Conservation (phyloP, 2,888 invertebrate genomes). For the Lepidocyrtoides sp. region DNA sequence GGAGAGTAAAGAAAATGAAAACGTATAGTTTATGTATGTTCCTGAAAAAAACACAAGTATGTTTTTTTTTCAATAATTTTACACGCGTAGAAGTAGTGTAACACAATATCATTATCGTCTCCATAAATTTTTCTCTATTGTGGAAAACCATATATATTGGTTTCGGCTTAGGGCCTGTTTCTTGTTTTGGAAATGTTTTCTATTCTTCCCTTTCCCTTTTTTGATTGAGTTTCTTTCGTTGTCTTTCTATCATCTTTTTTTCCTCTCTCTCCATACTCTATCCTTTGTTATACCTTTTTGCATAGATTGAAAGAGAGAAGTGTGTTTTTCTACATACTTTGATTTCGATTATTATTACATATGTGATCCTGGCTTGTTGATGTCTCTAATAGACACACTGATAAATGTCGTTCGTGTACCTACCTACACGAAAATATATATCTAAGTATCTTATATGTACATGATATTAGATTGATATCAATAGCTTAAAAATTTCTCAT, state of each 20-base stretch:
- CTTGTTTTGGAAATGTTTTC: conserved; percentile 70
- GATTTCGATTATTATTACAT: conserved; percentile 26
- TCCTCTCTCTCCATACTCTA: not conserved
- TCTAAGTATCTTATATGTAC: conserved; percentile 6
- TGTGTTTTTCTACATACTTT: conserved; percentile 23
- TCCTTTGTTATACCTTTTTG: conserved; percentile 47
- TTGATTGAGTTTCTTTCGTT: conserved; percentile 64
- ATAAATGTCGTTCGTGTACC: conserved; percentile 26
- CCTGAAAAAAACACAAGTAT: not conserved
- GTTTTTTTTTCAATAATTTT: not conserved
- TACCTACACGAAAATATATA: not conserved
- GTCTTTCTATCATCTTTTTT: conserved; percentile 34
- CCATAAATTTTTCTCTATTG: conserved; percentile 2
- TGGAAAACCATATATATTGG: conserved; percentile 75
- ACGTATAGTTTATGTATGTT: not conserved
- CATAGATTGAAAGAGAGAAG: not conserved
- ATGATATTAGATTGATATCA: conserved; percentile 68
- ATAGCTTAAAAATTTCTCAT: conserved; percentile 73
- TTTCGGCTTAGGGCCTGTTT: conserved; percentile 81
- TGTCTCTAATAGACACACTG: conserved; percentile 29
- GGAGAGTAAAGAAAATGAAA: conserved; percentile 24
- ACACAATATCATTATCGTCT: conserved; percentile 28
- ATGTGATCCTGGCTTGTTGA: conserved; percentile 44
- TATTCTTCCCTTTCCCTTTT: conserved; percentile 58
- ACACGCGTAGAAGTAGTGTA: conserved; percentile 37